Evolutionary conservation across 2,888 invertebrate species (phyloP).

Genomic region (Odontocolon sp.): DNA sequence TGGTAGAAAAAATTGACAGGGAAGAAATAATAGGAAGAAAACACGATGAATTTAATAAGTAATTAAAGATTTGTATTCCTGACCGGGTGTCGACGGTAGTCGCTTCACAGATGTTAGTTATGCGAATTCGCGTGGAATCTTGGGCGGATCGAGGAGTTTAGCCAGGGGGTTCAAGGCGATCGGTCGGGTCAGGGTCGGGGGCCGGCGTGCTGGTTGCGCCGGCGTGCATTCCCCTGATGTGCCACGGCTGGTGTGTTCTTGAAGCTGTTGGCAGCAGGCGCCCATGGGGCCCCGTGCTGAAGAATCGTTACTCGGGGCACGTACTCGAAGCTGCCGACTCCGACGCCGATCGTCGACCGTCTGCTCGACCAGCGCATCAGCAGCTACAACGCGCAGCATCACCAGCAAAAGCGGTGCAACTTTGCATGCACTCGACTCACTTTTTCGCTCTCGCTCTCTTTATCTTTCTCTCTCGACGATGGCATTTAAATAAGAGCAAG

Average conservation of each 20-base stretch:
- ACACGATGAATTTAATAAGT: no score
- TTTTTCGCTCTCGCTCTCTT: slow-evolving; percentile 32
- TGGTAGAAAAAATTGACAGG: no score
- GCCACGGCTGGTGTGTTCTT: slow-evolving; percentile 37
- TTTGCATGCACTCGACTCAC: slow-evolving; percentile 64
- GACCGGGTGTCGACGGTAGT: slow-evolving; percentile 6
- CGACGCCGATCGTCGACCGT: slow-evolving; percentile 33
- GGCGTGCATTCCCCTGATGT: slow-evolving; percentile 50
- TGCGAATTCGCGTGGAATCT: slow-evolving; percentile 48
- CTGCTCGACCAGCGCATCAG: slow-evolving; percentile 46
- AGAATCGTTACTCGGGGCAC: slow-evolving; percentile 56
- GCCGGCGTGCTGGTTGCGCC: slow-evolving; percentile 21
- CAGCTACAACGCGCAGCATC: slow-evolving; percentile 43
- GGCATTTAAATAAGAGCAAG: slow-evolving; percentile 67
- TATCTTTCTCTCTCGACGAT: slow-evolving; percentile 35
- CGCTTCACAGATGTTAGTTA: slow-evolving; percentile 34
- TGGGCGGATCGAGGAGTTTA: slow-evolving; percentile 35
- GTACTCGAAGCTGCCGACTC: slow-evolving; percentile 47
- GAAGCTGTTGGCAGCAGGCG: slow-evolving; percentile 30
- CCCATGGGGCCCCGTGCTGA: slow-evolving; percentile 45
- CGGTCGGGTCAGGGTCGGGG: slow-evolving; percentile 52
- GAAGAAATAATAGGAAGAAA: no score
- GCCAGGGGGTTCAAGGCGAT: slow-evolving; percentile 59
- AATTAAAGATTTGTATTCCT: background rate
- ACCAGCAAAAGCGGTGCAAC: slow-evolving; percentile 65